Base-by-base conservation (phyloP, 2,113 vertebrate genomes). In the Takifugu flavidus region DNA sequence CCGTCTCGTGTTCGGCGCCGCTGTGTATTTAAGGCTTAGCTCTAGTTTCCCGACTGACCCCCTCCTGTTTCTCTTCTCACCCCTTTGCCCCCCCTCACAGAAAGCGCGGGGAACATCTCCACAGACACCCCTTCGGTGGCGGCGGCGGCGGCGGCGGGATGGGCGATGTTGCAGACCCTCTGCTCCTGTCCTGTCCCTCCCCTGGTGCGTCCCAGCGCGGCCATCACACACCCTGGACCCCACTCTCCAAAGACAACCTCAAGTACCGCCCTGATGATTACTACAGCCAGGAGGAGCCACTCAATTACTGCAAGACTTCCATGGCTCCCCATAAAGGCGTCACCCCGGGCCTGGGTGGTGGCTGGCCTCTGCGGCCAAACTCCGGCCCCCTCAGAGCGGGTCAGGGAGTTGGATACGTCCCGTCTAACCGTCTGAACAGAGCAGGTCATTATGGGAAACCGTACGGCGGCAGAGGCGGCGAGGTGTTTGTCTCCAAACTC, bases 221-320 rank as follows among this genome's bases (percentile, higher is more conserved):
- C 62, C 90, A 91, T 49, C 88, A 89, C 49, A 71, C 78, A n/a
- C 88, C 88, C 57, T 94, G 94, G 93, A 84, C 78, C 29, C 74
- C 88, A 2, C 89, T 91, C 25, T 91, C 87, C 77, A 92, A 88
- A 4, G 87, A 92, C 29, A 80, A 78, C 52, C 56, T 90, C 75
- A 94, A 89, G 88, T 89, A 83, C 65, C 92, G 88, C 76, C 61
- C 72, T 0, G 89, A 91, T 10, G 89, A 83, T n/a, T 90, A 78
- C 81, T 90, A 90, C 6, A 58, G 76, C 72, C 87, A 89, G 4
- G 86, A 93, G 2, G 86, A 89, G 31, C 80, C 90, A 49, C 85
- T 89, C 6, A 83, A 88, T 65, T 87, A 92, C 78, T 92, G 90
- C 61, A 74, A 88, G 70, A 73, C 92, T 25, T 77, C 90, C 75